Percentiles rank a stretch among this genome's conserved stretches.
These are phyloP conservation scores for Ephialtes manifestator DNA, from an alignment of 2,888 invertebrate genomes.

Conservation along the genomic window DNA sequence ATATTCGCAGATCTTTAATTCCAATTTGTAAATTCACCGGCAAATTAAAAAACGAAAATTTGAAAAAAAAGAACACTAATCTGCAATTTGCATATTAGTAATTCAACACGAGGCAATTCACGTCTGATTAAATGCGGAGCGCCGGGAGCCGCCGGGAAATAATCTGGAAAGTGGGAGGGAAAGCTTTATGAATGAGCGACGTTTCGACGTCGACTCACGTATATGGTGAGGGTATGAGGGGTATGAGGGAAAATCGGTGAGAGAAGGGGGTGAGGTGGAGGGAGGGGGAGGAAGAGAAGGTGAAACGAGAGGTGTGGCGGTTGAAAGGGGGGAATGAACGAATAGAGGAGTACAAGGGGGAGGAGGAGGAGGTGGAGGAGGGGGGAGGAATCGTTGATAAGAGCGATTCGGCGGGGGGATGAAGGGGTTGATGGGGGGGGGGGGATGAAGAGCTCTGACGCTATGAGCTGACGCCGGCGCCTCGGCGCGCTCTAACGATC, in stretches of 20 bases:
- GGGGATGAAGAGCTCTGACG: slow-evolving; percentile 58
- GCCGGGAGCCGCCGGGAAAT: background rate
- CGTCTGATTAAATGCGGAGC: background rate
- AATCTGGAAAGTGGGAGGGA: slow-evolving; percentile 8
- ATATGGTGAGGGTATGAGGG: slow-evolving; percentile 8
- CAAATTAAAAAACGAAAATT: background rate
- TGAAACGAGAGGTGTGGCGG: slow-evolving; percentile 39
- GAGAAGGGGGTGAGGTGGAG: background rate
- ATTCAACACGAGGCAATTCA: background rate
- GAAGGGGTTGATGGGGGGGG: slow-evolving; percentile 5
- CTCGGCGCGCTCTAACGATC: slow-evolving; percentile 66
- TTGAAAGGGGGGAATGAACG: slow-evolving; percentile 50
- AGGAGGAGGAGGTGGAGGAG: slow-evolving; percentile 33
- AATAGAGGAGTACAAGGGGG: background rate
- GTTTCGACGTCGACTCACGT: slow-evolving; percentile 59
- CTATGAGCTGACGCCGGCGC: slow-evolving; percentile 61
- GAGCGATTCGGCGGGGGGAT: background rate
- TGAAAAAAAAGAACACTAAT: background rate
- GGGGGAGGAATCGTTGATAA: slow-evolving; percentile 52
- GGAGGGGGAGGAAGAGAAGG: slow-evolving; percentile 2
- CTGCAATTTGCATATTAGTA: background rate
- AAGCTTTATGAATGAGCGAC: slow-evolving; percentile 68
- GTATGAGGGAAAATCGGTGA: background rate
- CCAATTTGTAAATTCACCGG: background rate
- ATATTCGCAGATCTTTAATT: background rate